Percentiles rank a stretch among this genome's conserved stretches.
Conservation (phyloP, 37 sponge, comb jelly and placozoan genomes). For the Spongilla lacustris region DNA sequence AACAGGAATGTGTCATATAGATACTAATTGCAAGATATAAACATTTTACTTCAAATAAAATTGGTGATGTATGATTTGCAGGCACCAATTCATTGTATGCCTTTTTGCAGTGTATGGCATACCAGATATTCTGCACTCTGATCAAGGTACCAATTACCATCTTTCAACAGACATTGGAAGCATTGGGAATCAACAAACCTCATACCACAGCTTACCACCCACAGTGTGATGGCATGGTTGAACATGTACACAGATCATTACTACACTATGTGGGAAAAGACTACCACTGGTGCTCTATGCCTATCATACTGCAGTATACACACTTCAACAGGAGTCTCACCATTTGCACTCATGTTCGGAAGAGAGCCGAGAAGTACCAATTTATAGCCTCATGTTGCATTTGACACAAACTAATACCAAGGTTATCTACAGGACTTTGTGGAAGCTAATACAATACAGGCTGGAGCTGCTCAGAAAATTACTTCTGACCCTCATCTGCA, state of each 20-base stretch:
- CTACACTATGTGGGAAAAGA: constrained; percentile 62
- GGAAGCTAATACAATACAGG: background rate
- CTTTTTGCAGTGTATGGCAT: constrained; percentile 27
- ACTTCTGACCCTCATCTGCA: background rate
- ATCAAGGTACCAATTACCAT: constrained; percentile 65
- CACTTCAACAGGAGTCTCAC: constrained; percentile 49
- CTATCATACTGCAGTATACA: constrained; percentile 57
- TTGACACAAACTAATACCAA: constrained; percentile 27
- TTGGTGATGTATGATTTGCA: no score
- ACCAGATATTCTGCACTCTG: constrained; percentile 53
- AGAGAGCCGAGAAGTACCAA: constrained; percentile 17
- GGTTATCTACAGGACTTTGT: constrained; percentile 35
- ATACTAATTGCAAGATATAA: no score
- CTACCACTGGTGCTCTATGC: constrained; percentile 66
- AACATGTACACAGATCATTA: constrained; percentile 51
- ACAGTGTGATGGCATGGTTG: constrained; percentile 68
- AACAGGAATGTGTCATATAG: no score
- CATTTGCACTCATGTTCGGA: constrained; percentile 72
- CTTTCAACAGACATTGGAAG: constrained; percentile 28
- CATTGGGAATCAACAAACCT: constrained; percentile 57
- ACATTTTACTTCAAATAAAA: no score
- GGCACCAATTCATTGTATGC: no score
- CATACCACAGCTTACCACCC: constrained; percentile 67
- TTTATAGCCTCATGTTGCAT: background rate
- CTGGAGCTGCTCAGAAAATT: background rate